Conservation (phyloP, 2,888 invertebrate genomes). For the Eremobia ochroleuca region DNA sequence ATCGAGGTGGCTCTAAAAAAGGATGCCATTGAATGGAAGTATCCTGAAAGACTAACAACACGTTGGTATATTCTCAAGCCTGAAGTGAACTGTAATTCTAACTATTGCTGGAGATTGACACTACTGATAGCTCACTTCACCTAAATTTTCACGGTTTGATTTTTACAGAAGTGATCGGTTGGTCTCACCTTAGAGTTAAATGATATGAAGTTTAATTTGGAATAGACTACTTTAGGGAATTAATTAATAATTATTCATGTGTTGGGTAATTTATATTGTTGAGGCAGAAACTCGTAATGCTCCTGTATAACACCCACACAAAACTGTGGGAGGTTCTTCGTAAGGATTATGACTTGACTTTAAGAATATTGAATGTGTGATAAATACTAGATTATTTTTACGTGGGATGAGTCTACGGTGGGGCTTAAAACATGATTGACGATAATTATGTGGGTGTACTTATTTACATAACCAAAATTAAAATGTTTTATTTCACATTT, state of each 20-base stretch:
- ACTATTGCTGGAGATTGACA: background rate
- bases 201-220: background rate
- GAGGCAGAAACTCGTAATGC: background rate
- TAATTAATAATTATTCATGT: background rate
- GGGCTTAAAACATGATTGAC: background rate
- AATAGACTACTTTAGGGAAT: background rate
- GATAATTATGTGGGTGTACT: background rate
- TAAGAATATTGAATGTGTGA: conserved; percentile 28
- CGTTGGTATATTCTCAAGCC: background rate
- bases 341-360: conserved; percentile 11
- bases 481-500: background rate
- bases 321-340: background rate
- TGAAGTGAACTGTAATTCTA: background rate
- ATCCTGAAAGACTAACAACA: background rate
- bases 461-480: background rate
- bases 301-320: conserved; percentile 14
- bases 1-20: no score
- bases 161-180: background rate
- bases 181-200: background rate
- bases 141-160: background rate
- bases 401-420: background rate
- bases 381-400: conserved; percentile 8
- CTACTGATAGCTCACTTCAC: background rate
- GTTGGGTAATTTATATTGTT: background rate
- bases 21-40: no score